Evolutionary conservation across 2,888 invertebrate genomes (phyloP).

Genomic region (Caenorhabditis zanzibari): DNA sequence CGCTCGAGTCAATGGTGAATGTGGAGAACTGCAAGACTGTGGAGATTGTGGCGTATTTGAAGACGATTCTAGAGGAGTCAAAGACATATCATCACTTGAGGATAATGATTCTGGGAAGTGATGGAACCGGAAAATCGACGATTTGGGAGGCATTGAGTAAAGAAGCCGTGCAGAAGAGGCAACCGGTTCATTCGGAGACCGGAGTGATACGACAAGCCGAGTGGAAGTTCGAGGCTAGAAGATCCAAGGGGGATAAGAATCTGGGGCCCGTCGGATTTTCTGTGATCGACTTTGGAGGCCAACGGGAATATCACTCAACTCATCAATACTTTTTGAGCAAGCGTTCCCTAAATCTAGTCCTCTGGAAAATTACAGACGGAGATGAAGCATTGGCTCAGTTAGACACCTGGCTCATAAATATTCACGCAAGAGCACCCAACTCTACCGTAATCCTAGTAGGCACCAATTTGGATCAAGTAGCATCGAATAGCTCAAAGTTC

Average conservation of each 20-base stretch:
- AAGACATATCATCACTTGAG: conserved; percentile 96
- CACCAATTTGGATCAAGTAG: conserved; percentile 91
- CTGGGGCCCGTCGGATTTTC: conserved; percentile 90
- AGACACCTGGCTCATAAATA: conserved; percentile 96
- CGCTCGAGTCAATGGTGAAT: conserved; percentile 92
- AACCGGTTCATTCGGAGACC: conserved; percentile 57
- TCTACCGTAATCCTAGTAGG: conserved; percentile 97
- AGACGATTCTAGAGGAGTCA: conserved; percentile 88
- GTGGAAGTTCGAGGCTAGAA: conserved; percentile 90
- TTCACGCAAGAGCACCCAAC: conserved; percentile 95
- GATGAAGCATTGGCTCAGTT: conserved; percentile 93
- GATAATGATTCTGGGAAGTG: conserved; percentile 87
- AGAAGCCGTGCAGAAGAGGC: conserved; percentile 69
- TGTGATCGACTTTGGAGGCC: conserved; percentile 99
- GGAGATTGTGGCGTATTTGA: conserved; percentile 94
- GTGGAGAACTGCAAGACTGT: conserved; percentile 95
- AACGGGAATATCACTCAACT: conserved; percentile 95
- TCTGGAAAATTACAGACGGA: conserved; percentile 96
- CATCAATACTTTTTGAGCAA: conserved; percentile 98
- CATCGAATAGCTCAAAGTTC: conserved; percentile 85
- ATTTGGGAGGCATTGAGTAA: conserved; percentile 70
- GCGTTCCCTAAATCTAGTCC: conserved; percentile 94
- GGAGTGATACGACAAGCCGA: conserved; percentile 93
- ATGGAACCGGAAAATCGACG: conserved; percentile 88
- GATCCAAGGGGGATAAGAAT: conserved; percentile 84